These are phyloP conservation scores for Ciona savignyi DNA, from an alignment of 23 tunicate genomes.

Conservation along the genomic window DNA sequence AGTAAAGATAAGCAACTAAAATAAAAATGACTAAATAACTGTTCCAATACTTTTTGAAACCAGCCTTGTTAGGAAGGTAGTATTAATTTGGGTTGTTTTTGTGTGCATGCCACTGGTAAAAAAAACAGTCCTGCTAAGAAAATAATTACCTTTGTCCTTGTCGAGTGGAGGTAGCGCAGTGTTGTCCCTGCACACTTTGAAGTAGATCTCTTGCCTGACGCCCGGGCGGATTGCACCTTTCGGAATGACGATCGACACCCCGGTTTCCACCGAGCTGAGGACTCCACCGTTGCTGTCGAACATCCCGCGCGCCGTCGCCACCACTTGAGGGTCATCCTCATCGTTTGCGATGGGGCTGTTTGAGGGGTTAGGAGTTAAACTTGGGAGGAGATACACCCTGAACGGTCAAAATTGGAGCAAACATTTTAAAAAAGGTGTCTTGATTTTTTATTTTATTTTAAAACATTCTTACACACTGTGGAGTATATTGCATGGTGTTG, in stretches of 20 bases:
- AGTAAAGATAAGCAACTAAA: no score
- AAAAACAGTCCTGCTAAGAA: no score
- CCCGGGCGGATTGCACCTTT: conserved; percentile 96
- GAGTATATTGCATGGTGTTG: no score
- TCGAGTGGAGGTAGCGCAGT: conserved; percentile 91
- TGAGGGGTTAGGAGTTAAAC: no score
- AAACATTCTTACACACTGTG: no score
- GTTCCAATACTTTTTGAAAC: no score
- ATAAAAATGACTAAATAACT: no score
- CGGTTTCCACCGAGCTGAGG: conserved; percentile 90
- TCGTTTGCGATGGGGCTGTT: conserved; percentile 47
- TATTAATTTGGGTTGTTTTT: no score
- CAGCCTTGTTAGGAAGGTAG: no score
- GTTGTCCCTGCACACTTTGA: conserved; percentile 94
- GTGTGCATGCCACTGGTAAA: no score
- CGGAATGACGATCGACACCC: conserved; percentile 95
- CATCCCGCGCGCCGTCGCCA: conserved; percentile 89
- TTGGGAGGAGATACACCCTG: no score
- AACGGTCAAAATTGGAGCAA: no score
- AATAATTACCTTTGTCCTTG: conserved; percentile 80
- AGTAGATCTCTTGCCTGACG: conserved; percentile 72
- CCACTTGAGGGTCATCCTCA: conserved; percentile 80
- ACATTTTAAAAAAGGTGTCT: neutral
- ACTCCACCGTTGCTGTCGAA: conserved; percentile 97
- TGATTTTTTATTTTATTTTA: neutral